A percentile compares a stretch with the other conserved stretches of the same genome.
These are phyloP conservation scores for Megaptera novaeangliae DNA, from an alignment of 2,113 vertebrate species.

Conservation along the genomic window DNA sequence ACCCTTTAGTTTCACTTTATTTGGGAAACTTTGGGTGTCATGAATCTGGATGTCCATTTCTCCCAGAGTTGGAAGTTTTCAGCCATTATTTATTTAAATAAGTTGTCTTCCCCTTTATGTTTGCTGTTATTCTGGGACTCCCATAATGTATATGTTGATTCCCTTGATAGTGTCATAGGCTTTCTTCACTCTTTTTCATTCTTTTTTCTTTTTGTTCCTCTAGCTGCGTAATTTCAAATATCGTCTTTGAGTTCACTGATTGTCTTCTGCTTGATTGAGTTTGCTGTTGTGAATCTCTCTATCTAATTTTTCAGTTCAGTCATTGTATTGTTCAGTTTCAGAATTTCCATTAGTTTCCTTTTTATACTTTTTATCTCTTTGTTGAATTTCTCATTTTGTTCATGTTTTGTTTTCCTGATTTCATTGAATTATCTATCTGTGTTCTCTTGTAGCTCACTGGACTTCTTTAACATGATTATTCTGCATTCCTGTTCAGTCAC, in stretches of 20 bases:
- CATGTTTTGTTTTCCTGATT: background rate
- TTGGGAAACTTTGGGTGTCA: background rate
- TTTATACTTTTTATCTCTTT: background rate
- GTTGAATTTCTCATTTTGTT: background rate
- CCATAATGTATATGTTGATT: background rate
- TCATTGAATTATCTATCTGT: background rate
- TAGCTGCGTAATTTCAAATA: background rate
- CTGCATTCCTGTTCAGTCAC: background rate
- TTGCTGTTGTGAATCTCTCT: background rate
- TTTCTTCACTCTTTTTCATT: background rate
- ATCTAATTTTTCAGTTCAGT: background rate
- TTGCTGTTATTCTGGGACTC: background rate
- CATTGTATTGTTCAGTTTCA: background rate
- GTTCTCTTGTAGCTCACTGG: background rate
- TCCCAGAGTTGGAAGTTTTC: background rate
- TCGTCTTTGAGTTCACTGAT: background rate
- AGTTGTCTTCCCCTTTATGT: background rate
- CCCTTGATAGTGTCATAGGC: background rate
- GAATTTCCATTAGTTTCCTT: background rate
- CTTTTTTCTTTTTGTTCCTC: background rate
- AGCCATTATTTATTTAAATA: background rate
- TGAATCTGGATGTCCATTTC: background rate
- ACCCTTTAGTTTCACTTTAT: background rate
- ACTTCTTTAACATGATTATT: background rate
- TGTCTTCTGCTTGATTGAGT: background rate